A percentile compares a stretch with the other conserved stretches of the same genome.
Conservation (phyloP, 1,140 invertebrate species). For the Lethocerus indicus region DNA sequence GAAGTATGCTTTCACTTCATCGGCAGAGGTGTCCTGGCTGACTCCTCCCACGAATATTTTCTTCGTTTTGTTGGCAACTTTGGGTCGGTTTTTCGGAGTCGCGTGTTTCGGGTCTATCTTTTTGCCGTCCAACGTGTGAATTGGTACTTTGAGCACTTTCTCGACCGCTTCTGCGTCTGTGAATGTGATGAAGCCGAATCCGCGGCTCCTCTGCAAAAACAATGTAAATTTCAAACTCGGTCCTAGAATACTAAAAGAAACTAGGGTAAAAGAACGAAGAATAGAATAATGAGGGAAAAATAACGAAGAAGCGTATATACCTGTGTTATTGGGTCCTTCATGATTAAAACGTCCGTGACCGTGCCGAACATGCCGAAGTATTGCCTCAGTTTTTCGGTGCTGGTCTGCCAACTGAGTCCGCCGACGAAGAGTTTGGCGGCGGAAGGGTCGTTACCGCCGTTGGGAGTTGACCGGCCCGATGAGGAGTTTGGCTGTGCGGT, state of each 20-base stretch:
- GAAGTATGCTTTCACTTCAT: slow-evolving; percentile 83
- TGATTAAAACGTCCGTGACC: slow-evolving; percentile 81
- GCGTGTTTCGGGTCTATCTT: slow-evolving; percentile 89
- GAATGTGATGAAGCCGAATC: slow-evolving; percentile 88
- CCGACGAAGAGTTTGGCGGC: slow-evolving; percentile 82
- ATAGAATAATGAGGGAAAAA: not conserved
- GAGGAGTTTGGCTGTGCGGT: slow-evolving; percentile 17
- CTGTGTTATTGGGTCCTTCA: slow-evolving; percentile 88
- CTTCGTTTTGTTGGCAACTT: slow-evolving; percentile 70
- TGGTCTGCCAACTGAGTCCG: slow-evolving; percentile 80
- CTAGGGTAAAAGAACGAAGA: too few species aligned
- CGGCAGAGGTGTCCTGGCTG: slow-evolving; percentile 76
- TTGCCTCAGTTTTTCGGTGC: slow-evolving; percentile 71
- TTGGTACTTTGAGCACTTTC: slow-evolving; percentile 74
- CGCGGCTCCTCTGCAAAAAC: slow-evolving; percentile 66
- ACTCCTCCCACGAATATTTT: slow-evolving; percentile 87
- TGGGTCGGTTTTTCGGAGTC: slow-evolving; percentile 76
- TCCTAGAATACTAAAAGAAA: not conserved
- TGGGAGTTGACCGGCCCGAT: slow-evolving; percentile 10
- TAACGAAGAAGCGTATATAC: slow-evolving; percentile 30
- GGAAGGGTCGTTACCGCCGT: slow-evolving; percentile 39
- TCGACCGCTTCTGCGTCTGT: slow-evolving; percentile 74
- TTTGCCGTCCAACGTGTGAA: slow-evolving; percentile 85
- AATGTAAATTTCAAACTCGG: not conserved
- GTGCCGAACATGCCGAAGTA: slow-evolving; percentile 84